Conservation (phyloP, 2,888 invertebrate genomes). For the Argyresthia goedartella region DNA sequence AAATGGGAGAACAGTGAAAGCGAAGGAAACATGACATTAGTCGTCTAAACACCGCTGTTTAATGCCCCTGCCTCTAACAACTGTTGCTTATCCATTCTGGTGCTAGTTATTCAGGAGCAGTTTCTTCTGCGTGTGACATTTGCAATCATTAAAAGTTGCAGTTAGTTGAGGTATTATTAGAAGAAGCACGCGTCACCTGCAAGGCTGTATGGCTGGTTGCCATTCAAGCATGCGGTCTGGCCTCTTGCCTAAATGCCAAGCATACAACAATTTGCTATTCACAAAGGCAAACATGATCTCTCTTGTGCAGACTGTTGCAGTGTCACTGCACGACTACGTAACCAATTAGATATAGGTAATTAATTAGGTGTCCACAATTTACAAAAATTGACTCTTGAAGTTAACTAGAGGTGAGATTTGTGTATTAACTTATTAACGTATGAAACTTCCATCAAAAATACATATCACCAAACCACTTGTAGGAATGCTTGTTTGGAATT, state of each 20-base stretch:
- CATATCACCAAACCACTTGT: no score
- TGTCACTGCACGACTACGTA: no score
- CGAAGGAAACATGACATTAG: neutral
- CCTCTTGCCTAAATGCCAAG: constrained; percentile 15
- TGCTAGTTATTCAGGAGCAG: neutral
- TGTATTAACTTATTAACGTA: no score
- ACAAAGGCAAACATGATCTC: neutral
- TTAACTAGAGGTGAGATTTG: no score
- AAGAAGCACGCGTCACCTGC: constrained; percentile 2
- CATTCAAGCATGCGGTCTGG: neutral
- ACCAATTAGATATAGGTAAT: no score
- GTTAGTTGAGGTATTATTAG: neutral
- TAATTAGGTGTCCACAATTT: no score
- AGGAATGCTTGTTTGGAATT: no score
- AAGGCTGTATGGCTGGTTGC: neutral
- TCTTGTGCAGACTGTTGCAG: neutral
- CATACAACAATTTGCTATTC: constrained; percentile 7
- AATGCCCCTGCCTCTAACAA: neutral
- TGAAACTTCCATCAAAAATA: no score
- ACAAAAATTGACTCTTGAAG: no score
- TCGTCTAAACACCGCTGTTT: neutral
- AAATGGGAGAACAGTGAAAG: neutral
- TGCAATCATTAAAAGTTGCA: neutral
- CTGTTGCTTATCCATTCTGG: neutral
- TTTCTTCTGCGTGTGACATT: neutral